Evolutionary conservation across 2,113 vertebrate genomes (phyloP), one percentile per base, ranked within the genome.

Genomic region (Epinephelus fuscoguttatus): DNA sequence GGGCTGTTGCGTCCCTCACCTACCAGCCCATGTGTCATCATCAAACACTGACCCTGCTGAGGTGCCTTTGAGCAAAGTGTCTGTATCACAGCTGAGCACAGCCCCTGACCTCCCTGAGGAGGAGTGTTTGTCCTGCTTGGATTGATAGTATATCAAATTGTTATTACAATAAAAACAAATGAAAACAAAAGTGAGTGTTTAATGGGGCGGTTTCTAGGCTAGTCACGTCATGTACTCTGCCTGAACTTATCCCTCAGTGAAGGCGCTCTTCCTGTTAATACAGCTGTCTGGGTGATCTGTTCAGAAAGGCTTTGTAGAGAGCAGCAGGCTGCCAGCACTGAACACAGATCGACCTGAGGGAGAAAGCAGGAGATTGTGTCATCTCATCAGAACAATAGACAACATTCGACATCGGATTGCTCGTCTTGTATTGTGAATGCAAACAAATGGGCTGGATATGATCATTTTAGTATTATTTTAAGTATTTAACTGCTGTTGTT

Each of bases 231-330:
- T 73, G 82, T 62, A 82, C 80, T 78, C 63, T 40, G 69, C 50
- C 37, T 88, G 86, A 91, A 84, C 78, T 55, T 70, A 49, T 85
- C 84, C 56, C 62, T 79, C 76, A 83, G 42, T 33, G 33, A 42
- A 37, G 53, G 67, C 75, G 80, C 47, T 83, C 63, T 89, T 88
- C 75, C 85, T 86, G 88, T 89, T 86, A 88, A 76, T 71, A 70
- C 84, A 91, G 87, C 89, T 81, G 89, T 81, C 73, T 77, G 52
- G 18, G 55, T 50, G 80, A 87, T 83, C 61, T 70, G 30, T 67
- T 67, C 57, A 69, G 59, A 70, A 78, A 67, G 67, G n/a, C 71
- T 80, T 74, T 78, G 70, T 75, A 67, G 68, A 87, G 27, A 21
- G 55, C 53, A 78, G 69, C 68, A 0, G 25, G 23, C 19, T 53